Conservation (phyloP, 2,113 vertebrate species). For the Atlantisia rogersi region DNA sequence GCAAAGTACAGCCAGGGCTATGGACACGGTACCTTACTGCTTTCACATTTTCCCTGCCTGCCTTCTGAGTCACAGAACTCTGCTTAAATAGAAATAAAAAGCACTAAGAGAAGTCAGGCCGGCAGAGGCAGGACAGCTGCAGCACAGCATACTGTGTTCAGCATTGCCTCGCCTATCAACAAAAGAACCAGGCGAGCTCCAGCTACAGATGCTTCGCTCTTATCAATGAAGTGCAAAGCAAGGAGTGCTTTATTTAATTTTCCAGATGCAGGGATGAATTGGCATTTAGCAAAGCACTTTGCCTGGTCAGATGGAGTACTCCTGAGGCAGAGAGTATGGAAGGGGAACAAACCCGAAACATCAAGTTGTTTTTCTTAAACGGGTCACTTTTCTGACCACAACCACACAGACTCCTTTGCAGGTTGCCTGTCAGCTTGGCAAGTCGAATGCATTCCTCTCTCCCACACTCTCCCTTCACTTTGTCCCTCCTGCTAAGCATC, state of each 20-base stretch:
- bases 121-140: neutral
- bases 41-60: neutral
- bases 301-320: neutral
- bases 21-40: neutral
- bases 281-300: neutral
- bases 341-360: neutral
- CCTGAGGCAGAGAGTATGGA: neutral
- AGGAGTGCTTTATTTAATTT: neutral
- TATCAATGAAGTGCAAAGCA: neutral
- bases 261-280: neutral
- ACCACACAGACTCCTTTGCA: neutral
- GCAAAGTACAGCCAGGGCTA: neutral
- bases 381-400: neutral
- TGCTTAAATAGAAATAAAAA: neutral
- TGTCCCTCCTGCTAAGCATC: neutral
- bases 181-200: neutral
- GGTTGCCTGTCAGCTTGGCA: neutral
- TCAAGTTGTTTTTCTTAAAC: neutral
- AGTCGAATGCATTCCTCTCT: neutral
- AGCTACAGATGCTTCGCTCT: neutral
- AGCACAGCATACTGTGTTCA: rapidly evolving
- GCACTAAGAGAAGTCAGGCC: neutral
- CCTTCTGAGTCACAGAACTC: neutral
- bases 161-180: neutral
- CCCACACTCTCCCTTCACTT: neutral